Evolutionary conservation across 2,888 invertebrate species (phyloP), one percentile per base, ranked within the genome.

Genomic region (Hydraecia micacea): DNA sequence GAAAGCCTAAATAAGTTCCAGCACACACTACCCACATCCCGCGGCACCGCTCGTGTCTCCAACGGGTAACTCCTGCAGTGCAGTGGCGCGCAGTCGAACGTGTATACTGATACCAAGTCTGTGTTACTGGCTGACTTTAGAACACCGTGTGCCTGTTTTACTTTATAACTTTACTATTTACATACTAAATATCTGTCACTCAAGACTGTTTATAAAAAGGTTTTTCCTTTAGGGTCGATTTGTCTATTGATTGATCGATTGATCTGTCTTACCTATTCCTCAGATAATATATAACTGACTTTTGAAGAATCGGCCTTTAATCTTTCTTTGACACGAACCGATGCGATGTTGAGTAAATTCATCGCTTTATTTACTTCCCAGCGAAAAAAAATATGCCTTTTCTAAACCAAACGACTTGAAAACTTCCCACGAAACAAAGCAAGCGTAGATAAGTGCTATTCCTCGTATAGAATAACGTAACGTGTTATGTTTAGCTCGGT

Each of bases 41-140:
- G 36, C 36, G 63, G 36, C 21, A 25, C 36, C 5, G 9, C 32
- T 9, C 32, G 62, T 32, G 21, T 32, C 21, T 63, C 63, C 4
- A 25, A 63, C 36, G 36, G 25, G 11, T 36, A 25, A 36, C 36
- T 63, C 32, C 2, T 3, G 32, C 25, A 21, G 36, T 63, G 21
- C 62, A 36, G 9, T 21, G 32, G 21, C 32, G 36, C 25, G 25
- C 36, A 36, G 36, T 62, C 8, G 32, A 32, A 60, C 65, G 75
- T 80, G 49, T 28, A 49, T 62, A 15, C 60, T 62, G 83, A 83
- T 83, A 80, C 49, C 9, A 49, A 52, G 32, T 69, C 36, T 28
- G 32, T 58, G 58, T 21, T 25, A 60, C 32, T 18, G 7, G 80
- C 15, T 36, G 42, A 25, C 9, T 5, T 52, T 39, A 49, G 2